Base-by-base conservation (phyloP, 2,888 invertebrate genomes). In the Diplolepis rosae region DNA sequence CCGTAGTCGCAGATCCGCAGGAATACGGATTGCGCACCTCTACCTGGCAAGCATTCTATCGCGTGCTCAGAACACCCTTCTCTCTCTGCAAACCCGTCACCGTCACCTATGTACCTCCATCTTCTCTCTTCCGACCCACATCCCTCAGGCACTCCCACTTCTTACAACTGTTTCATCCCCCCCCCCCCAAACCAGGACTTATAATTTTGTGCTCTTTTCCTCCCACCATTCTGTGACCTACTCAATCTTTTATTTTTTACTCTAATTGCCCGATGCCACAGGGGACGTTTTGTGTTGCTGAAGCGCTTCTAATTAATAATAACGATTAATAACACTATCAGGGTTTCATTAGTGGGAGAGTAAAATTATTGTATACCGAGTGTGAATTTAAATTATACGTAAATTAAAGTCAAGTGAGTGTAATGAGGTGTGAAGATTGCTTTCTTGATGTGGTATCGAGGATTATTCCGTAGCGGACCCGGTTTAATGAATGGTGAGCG, bases 31-130 rank as follows among this genome's bases (percentile, higher is more conserved):
- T 72, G 78, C 73, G 79, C 77, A 81, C 76, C 81, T 77, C 79
- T 80, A 79, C 77, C 78, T 82, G 79, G 67, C 77, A 77, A 80
- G 78, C 81, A 82, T 83, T 82, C 79, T 78, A 79, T 79, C 77
- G 76, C 78, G 80, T 81, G 74, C 48, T 56, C 70, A 51, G 56
- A 45, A 48, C 51, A 50, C 30, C 18, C 35, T 32, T 35, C 11
- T 6, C 13, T 32, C 11, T 22, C 22, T 22, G 48, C 15, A 48
- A 50, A 11, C 18, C 7, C 13, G 24, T 32, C n/a, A 32, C 13
- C 50, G 22, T 24, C 13, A 13, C 35, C n/a, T n/a, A 22, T 39
- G 9, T 39, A 35, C 35, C 39, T n/a, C 13, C 39, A 61, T 22
- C 22, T n/a, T 50, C 22, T 24, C 27, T 18, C 61, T 24, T 13